These are phyloP conservation scores for Clarias magur DNA, from an alignment of 2,113 vertebrate species.

Conservation along the genomic window DNA sequence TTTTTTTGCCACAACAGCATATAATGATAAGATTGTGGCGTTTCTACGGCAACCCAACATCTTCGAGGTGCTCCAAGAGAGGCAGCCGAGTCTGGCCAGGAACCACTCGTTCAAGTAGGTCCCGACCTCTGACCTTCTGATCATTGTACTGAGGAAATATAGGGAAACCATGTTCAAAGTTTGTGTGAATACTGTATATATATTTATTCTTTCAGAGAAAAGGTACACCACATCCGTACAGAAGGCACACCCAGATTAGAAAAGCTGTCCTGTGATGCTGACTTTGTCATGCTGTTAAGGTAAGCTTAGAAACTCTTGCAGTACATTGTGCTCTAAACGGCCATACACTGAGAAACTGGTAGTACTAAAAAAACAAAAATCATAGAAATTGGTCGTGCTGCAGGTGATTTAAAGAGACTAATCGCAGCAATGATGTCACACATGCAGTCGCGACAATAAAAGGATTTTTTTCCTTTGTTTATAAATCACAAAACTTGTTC, in stretches of 20 bases:
- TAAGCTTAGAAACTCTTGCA: constrained; percentile 50
- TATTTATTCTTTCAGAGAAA: constrained; percentile 74
- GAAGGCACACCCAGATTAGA: constrained; percentile 86
- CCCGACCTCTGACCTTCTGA: constrained; percentile 65
- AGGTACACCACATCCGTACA: constrained; percentile 88
- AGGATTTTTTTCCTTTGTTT: background rate
- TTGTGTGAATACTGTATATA: background rate
- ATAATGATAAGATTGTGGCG: constrained; percentile 90
- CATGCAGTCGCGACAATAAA: background rate
- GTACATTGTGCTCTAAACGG: too few relatives aligned
- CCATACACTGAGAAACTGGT: background rate
- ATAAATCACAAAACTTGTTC: too few relatives aligned
- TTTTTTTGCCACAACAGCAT: constrained; percentile 72
- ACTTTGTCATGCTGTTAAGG: constrained; percentile 88
- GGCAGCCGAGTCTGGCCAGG: constrained; percentile 84
- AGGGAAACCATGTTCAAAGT: background rate
- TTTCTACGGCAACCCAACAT: constrained; percentile 89
- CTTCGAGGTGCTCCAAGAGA: constrained; percentile 89
- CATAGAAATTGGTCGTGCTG: background rate
- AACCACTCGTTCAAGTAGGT: constrained; percentile 87
- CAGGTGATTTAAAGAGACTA: background rate
- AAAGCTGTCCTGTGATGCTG: constrained; percentile 87
- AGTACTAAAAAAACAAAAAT: background rate
- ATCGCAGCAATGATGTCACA: background rate
- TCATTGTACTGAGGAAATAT: background rate